phyloP scores from a whole-genome alignment of 1,140 invertebrate species.

The Sycobia sp. region DNA sequence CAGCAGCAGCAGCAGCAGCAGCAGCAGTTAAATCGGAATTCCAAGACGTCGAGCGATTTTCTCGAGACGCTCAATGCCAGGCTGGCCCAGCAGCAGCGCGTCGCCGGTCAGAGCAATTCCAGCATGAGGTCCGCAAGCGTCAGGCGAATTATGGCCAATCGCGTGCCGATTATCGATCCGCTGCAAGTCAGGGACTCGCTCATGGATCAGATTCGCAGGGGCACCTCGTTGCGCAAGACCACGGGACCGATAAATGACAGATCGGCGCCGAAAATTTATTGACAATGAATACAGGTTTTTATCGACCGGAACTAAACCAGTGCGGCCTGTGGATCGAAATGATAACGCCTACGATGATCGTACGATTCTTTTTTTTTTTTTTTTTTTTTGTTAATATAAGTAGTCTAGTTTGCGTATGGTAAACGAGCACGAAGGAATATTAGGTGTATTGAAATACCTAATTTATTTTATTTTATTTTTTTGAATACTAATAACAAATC shows the following conservation, averaged over 20 bases:
- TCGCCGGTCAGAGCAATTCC: background rate
- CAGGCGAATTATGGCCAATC: conserved; percentile 67
- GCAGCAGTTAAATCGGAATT: conserved; percentile 35
- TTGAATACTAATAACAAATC: too few species aligned
- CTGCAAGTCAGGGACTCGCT: conserved; percentile 68
- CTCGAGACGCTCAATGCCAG: conserved; percentile 79
- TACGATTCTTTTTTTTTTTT: background rate
- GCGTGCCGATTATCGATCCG: conserved; percentile 62
- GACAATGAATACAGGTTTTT: conserved; percentile 38
- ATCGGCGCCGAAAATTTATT: conserved; percentile 73
- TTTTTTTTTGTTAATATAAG: too few species aligned
- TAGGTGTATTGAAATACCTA: too few species aligned
- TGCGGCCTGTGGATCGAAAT: background rate
- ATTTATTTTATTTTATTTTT: too few species aligned
- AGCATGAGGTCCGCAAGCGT: conserved; percentile 67
- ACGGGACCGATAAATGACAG: conserved; percentile 67
- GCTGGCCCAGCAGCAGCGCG: conserved; percentile 59
- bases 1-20: conserved; percentile 2
- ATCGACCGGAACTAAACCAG: background rate
- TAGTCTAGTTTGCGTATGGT: too few species aligned
- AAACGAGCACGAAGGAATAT: too few species aligned
- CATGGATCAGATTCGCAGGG: conserved; percentile 89
- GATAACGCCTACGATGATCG: background rate
- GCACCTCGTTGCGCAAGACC: conserved; percentile 76
- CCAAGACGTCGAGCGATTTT: conserved; percentile 65